These are phyloP conservation scores for Ceratothoa steindachneri DNA, from an alignment of 2,888 invertebrate genomes.

Conservation along the genomic window DNA sequence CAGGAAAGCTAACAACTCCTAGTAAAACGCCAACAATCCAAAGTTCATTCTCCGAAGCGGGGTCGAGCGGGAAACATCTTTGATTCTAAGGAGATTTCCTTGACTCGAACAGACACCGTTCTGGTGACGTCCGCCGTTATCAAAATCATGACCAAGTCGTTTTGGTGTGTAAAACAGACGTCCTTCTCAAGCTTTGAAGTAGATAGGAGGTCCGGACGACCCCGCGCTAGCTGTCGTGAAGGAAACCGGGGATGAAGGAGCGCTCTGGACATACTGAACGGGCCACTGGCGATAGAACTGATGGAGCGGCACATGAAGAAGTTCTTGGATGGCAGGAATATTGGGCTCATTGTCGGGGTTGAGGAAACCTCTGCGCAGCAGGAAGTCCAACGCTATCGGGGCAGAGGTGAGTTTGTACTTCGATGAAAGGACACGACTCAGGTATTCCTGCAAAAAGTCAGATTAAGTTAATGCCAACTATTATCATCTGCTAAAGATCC, in stretches of 20 bases:
- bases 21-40: too few relatives aligned
- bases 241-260: not conserved
- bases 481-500: too few relatives aligned
- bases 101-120: too few relatives aligned
- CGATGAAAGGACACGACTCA: conserved; percentile 56
- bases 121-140: too few relatives aligned
- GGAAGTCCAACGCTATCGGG: conserved; percentile 84
- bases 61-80: too few relatives aligned
- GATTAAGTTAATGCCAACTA: too few relatives aligned
- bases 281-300: conserved; percentile 61
- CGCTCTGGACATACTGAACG: not conserved
- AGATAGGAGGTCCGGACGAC: not conserved
- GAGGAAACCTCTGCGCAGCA: conserved; percentile 83
- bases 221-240: not conserved
- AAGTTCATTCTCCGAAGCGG: too few relatives aligned
- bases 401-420: conserved; percentile 92
- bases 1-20: too few relatives aligned
- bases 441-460: conserved; percentile 26
- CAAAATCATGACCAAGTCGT: not conserved
- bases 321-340: conserved; percentile 76
- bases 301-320: conserved; percentile 81
- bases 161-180: not conserved
- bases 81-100: too few relatives aligned
- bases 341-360: conserved; percentile 79
- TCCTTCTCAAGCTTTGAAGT: not conserved